Evolutionary conservation across 1,140 invertebrate genomes (phyloP), one percentile per base, ranked within the genome.

Genomic region (Drosophila leontia): DNA sequence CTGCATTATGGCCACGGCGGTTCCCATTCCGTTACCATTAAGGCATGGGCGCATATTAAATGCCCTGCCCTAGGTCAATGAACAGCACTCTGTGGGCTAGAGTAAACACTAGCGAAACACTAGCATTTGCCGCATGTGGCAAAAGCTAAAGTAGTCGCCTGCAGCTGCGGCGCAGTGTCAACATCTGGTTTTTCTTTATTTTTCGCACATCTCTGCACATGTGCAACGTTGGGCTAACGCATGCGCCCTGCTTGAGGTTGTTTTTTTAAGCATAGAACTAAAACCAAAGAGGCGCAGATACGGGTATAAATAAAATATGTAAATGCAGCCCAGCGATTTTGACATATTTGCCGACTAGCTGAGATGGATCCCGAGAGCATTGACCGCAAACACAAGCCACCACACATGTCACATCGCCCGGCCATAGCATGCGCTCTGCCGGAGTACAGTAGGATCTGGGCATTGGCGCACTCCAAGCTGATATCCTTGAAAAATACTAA

Each of bases 181-280:
- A 83, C 83, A 87, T 87, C 84, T 87, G 83, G 48, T 57, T 58
- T 76, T 50, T 87, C 56, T 55, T 70, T 63, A 39, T 62, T 75
- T 80, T 87, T 82, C 75, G 78, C 63, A 75, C 56, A 78, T 65
- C 72, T 61, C 61, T 72, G 70, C 83, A 86, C 82, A 87, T 87
- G 84, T 87, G 80, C 76, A 75, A 37, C 47, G 64, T 15, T 50
- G 55, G 55, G 63, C 74, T 64, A 82, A 86, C 64, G 68, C 75
- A 59, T 78, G 81, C 82, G 77, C 77, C 74, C 75, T 34, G 59
- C 48, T 70, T 51, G 56, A 74, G 45, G 69, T 81, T 59, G 59
- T 57, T 82, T 67, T 81, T 79, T 79, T 76, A 51, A 81, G 81
- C 80, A 65, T 84, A 80, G 70, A 80, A 57, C 81, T 82, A 68